phyloP scores from a whole-genome alignment of 2,113 vertebrate genomes.

The Porphyrio hochstetteri region DNA sequence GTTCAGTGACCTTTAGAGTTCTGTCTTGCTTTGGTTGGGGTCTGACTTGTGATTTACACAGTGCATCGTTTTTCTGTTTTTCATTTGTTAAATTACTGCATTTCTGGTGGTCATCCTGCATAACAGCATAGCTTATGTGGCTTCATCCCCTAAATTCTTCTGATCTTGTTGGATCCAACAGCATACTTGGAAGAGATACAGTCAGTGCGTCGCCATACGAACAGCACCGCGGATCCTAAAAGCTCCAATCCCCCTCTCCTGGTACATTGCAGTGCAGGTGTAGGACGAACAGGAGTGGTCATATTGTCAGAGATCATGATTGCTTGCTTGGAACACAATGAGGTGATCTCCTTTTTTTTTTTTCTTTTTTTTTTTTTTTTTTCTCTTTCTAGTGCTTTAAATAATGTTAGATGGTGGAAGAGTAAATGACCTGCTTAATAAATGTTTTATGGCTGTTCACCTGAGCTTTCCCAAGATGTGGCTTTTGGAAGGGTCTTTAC shows the following conservation, averaged over 20 bases:
- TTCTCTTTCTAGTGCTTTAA: not conserved
- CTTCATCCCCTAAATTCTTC: not conserved
- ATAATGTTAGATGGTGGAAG: not conserved
- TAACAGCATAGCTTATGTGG: not conserved
- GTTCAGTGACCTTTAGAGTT: not conserved
- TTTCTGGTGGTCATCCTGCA: not conserved
- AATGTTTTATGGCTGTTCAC: not conserved
- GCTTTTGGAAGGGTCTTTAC: not conserved
- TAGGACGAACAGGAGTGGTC: conserved; percentile 92
- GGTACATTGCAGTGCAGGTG: conserved; percentile 96
- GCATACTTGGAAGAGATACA: conserved; percentile 97
- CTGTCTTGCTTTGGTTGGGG: not conserved
- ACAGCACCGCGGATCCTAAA: conserved; percentile 87
- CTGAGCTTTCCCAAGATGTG: not conserved
- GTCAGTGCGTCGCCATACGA: conserved; percentile 94
- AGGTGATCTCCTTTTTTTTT: conserved; percentile 74
- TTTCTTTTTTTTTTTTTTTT: not conserved
- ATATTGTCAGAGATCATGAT: conserved; percentile 96
- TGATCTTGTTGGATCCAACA: conserved; percentile 31
- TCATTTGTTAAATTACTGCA: not conserved
- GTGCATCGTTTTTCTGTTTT: not conserved
- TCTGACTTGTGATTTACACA: not conserved
- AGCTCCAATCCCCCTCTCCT: conserved; percentile 85
- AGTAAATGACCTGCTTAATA: not conserved
- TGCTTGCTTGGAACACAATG: conserved; percentile 95